phyloP scores from a whole-genome alignment of 2,888 invertebrate species.

The Sipunculus nudus region DNA sequence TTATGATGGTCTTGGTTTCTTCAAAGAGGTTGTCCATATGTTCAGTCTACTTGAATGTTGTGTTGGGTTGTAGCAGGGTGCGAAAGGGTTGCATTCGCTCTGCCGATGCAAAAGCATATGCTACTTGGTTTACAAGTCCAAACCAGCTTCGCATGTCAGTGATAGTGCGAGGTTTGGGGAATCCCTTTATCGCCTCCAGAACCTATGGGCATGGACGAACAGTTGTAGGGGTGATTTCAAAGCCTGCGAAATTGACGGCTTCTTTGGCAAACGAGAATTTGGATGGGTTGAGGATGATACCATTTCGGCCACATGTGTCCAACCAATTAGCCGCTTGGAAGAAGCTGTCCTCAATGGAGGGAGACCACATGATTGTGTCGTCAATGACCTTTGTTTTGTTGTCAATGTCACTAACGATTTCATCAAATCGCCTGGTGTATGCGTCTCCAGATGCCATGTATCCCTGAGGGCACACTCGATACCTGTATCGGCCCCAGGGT shows the following conservation, averaged over 20 bases:
- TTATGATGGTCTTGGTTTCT: conserved; percentile 20
- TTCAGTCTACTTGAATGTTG: conserved; percentile 30
- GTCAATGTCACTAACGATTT: conserved; percentile 43
- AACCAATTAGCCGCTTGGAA: conserved; percentile 39
- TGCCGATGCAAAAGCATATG: conserved; percentile 43
- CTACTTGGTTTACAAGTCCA: conserved; percentile 43
- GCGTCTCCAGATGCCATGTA: conserved; percentile 28
- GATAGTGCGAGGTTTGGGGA: conserved; percentile 37
- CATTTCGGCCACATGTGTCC: conserved; percentile 29
- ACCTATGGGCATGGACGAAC: conserved; percentile 37
- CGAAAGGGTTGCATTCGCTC: conserved; percentile 41
- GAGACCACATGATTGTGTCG: conserved; percentile 37
- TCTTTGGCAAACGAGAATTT: conserved; percentile 42
- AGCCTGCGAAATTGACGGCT: conserved; percentile 43
- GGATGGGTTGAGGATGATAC: conserved; percentile 43
- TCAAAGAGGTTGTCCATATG: conserved; percentile 19
- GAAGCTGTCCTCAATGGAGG: conserved; percentile 38
- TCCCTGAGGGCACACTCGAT: conserved; percentile 30
- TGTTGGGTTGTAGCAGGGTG: conserved; percentile 38
- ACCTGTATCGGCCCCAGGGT: conserved; percentile 39
- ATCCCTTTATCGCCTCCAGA: conserved; percentile 40
- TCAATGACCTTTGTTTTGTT: conserved; percentile 46
- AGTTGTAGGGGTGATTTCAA: conserved; percentile 38
- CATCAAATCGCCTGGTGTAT: conserved; percentile 29
- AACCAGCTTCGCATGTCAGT: conserved; percentile 46